These are phyloP conservation scores for Rhadina sibilatrix DNA, from an alignment of 2,113 vertebrate species.

Conservation along the genomic window DNA sequence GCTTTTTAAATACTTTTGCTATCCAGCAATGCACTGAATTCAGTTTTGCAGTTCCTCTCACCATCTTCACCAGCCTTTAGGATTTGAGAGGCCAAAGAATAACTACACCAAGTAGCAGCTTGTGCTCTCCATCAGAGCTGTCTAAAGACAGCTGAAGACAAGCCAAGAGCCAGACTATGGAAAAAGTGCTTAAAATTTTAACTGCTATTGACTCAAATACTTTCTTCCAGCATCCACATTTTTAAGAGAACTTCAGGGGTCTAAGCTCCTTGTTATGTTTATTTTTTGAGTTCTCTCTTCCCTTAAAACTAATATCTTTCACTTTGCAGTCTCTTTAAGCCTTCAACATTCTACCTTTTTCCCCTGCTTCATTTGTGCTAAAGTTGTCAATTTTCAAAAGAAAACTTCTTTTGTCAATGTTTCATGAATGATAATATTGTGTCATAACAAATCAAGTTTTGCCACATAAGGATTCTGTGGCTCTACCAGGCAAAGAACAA, in stretches of 20 bases:
- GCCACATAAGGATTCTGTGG: neutral
- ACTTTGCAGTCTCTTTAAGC: neutral
- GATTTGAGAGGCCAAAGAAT: neutral
- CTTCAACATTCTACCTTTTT: neutral
- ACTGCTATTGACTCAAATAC: neutral
- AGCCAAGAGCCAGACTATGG: neutral
- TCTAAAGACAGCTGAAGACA: neutral
- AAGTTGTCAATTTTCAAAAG: neutral
- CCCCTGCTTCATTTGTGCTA: neutral
- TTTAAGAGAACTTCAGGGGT: neutral
- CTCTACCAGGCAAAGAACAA: neutral
- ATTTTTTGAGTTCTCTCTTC: neutral
- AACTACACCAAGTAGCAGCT: neutral
- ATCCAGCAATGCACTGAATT: neutral
- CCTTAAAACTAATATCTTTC: neutral
- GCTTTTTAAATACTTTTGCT: neutral
- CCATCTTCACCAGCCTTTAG: neutral
- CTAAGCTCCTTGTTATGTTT: neutral
- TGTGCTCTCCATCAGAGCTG: neutral
- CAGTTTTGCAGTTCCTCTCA: neutral
- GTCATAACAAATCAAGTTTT: neutral
- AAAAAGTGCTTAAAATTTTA: neutral
- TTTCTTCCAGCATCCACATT: neutral
- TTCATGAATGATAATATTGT: neutral
- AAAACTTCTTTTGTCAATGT: neutral